Conservation (phyloP, 2,888 invertebrate genomes). For the Machimus rusticus region DNA sequence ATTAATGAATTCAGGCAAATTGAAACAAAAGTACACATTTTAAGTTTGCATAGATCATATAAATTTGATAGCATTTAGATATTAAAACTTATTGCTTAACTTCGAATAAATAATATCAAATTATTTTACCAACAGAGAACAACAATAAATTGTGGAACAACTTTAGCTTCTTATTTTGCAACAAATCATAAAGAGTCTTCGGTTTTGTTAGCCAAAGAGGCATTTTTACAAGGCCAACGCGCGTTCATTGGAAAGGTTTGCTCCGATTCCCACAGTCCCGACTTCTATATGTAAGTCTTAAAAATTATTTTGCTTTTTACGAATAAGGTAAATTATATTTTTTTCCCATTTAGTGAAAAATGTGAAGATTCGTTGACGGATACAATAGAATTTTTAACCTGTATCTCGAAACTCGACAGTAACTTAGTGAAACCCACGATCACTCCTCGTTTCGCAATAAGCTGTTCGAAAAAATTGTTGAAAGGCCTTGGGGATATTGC, state of each 20-base stretch:
- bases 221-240: constrained; percentile 74
- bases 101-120: no score
- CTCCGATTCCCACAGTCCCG: constrained; percentile 59
- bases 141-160: constrained; percentile 81
- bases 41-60: no score
- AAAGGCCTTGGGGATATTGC: constrained; percentile 73
- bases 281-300: constrained; percentile 57
- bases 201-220: constrained; percentile 74
- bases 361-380: constrained; percentile 69
- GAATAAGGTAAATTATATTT: not conserved
- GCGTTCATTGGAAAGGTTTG: constrained; percentile 86
- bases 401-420: constrained; percentile 66
- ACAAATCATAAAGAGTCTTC: constrained; percentile 78
- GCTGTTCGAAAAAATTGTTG: constrained; percentile 78
- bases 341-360: constrained; percentile 67
- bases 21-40: no score
- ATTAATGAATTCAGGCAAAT: no score
- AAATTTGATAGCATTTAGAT: no score
- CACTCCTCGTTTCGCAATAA: constrained; percentile 86
- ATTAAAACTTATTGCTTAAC: no score
- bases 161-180: constrained; percentile 88
- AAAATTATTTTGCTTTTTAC: not conserved
- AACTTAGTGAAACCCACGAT: constrained; percentile 78
- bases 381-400: constrained; percentile 70
- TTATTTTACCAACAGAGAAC: constrained; percentile 67